These are phyloP conservation scores for Andricus curvator DNA, from an alignment of 2,888 invertebrate species.

Conservation along the genomic window DNA sequence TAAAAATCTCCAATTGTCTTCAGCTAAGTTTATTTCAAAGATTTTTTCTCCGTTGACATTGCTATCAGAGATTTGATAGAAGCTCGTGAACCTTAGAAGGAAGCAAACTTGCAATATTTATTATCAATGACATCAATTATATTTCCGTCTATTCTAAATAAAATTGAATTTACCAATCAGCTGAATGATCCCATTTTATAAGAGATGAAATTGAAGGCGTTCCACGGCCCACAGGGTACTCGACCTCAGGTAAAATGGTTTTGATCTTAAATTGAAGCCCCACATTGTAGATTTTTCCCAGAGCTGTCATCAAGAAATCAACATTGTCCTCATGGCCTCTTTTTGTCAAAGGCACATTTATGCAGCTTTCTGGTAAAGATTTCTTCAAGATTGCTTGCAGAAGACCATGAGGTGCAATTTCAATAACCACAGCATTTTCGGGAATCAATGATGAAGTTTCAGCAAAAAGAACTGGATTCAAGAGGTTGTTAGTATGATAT, in stretches of 20 bases:
- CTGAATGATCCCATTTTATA: constrained; percentile 59
- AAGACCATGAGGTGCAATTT: constrained; percentile 93
- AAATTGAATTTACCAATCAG: constrained; percentile 49
- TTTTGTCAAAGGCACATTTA: constrained; percentile 88
- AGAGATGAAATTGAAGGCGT: constrained; percentile 81
- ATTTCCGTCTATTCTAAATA: background rate
- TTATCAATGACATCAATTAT: background rate
- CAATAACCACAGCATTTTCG: constrained; percentile 89
- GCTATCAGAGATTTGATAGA: constrained; percentile 59
- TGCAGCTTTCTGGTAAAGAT: constrained; percentile 85
- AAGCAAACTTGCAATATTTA: background rate
- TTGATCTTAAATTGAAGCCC: constrained; percentile 80
- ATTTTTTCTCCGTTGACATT: constrained; percentile 61
- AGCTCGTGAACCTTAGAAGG: constrained; percentile 76
- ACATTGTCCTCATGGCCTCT: constrained; percentile 76
- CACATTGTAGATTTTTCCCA: constrained; percentile 80
- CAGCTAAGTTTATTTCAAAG: constrained; percentile 66
- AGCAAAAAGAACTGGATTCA: constrained; percentile 86
- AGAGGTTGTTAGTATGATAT: constrained; percentile 92
- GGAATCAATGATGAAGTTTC: constrained; percentile 90
- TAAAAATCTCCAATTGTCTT: constrained; percentile 76
- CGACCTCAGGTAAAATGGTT: constrained; percentile 79
- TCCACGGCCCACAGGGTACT: constrained; percentile 80
- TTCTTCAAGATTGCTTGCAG: constrained; percentile 92
- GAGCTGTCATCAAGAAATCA: constrained; percentile 74